Base-by-base conservation (phyloP, 2,888 invertebrate species). In the Tetheella fluctuosa region DNA sequence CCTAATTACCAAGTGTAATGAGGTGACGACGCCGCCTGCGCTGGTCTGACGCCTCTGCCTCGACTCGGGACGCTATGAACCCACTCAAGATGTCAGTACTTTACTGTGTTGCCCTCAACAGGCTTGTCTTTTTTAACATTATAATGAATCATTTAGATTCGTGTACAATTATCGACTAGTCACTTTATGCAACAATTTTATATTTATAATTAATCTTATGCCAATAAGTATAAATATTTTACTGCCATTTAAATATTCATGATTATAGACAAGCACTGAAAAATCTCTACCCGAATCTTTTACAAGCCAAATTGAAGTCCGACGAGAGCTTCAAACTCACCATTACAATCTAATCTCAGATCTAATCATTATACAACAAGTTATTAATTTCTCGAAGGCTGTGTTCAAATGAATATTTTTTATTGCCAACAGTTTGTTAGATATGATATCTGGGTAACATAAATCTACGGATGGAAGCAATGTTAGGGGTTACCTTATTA, bases 1-100 rank as follows among this genome's bases (percentile, higher is more conserved):
- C 80, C 86, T 90, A 90, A 92, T 93, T 91, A 91, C 86, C 89
- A 91, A 90, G 86, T 90, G 89, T 90, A 91, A 91, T 92, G 89
- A 90, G 85, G 79, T 78, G 83, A 75, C 74, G 73, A 75, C 73
- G 70, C 74, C 81, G 71, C 74, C 73, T 72, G 74, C 75, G 73
- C 73, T 64, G 66, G 70, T 68, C 69, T 79, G 73, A 81, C 81
- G 80, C 78, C 77, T 74, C 74, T 73, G 71, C 74, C 64, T 67
- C 57, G 59, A 56, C 64, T n/a, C 48, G 20, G 48, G 20, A 48
- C 48, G 20, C 48, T 52, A 61, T 68, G 64, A 71, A 64, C 71
- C 64, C 74, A 67, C 67, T 65, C 69, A 62, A 67, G 65, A 55
- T 65, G 65, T 73, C 69, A 66, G 70, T 72, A 71, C 67, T 55